Evolutionary conservation across 2,888 invertebrate genomes (phyloP), one percentile per base, ranked within the genome.

Genomic region (Augiades crinisus): DNA sequence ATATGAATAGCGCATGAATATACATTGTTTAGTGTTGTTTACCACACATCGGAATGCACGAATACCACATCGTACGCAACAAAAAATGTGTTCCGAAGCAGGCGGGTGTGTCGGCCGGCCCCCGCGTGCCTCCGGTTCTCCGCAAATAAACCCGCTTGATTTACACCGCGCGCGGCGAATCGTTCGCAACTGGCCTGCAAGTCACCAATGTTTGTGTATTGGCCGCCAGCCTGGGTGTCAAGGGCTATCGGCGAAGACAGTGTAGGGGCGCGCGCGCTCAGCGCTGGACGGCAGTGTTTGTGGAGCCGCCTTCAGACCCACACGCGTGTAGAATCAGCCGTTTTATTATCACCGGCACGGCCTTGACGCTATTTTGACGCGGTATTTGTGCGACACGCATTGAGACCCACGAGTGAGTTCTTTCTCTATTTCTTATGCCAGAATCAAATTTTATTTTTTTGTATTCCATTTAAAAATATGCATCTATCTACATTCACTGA

Each of bases 281-380:
- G 43, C 58, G 56, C 52, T 49, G 59, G 62, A 60, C 53, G 33
- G 12, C 41, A 27, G 53, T 38, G 24, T 17, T 33, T 46, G 46
- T 51, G 30, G 41, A 27, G 22, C 43, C 37, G 14, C 12, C 30
- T 6, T 16, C 59, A 53, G 50, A 37, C 10, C 19, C 52, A 44
- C 54, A 54, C 55, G 56, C 54, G 49, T 68, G 72, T 69, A 5
- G 12, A 12, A 8, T 27, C 7, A 6, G 1, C 22, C 4, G 12
- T 5, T 30, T 10, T 30, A 30, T 12, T 30, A 57, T 54, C 47
- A 30, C 5, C 30, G 30, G 10, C 5, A 30, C 64, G 75, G 61
- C 80, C 79, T 81, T 79, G 76, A 63, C 67, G 75, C 73, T 79
- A 78, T 81, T 80, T 81, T 59, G 65, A 77, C 72, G 63, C 60